These are phyloP conservation scores for Microtus pennsylvanicus DNA, from an alignment of 2,113 vertebrate species.

Conservation along the genomic window DNA sequence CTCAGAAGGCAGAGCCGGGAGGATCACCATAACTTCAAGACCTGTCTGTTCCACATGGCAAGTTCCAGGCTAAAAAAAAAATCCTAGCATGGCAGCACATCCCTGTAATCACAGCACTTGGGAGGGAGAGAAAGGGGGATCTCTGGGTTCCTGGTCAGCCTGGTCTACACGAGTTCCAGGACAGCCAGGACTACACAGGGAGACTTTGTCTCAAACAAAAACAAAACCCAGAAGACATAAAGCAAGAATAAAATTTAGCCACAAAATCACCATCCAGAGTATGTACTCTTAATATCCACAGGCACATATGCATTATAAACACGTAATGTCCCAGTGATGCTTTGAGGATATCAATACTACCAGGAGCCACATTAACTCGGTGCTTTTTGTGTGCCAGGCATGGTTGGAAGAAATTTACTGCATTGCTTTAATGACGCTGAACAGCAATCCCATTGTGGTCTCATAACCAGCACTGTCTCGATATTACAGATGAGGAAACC, in stretches of 20 bases:
- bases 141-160: too few species aligned
- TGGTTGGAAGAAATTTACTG: not conserved
- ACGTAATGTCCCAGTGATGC: not conserved
- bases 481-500: slow-evolving; percentile 32
- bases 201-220: not conserved
- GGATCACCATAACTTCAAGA: not conserved
- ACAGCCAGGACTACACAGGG: not conserved
- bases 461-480: not conserved
- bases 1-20: not conserved
- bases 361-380: slow-evolving; percentile 39
- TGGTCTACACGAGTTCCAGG: not conserved
- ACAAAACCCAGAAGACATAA: slow-evolving; percentile 9
- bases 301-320: not conserved
- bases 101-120: not conserved
- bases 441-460: not conserved
- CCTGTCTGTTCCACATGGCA: not conserved
- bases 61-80: not conserved
- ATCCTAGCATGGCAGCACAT: not conserved
- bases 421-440: slow-evolving; percentile 39
- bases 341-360: slow-evolving; percentile 35
- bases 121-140: not conserved
- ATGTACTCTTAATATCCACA: not conserved
- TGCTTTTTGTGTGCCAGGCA: not conserved
- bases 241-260: slow-evolving; percentile 31
- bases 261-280: slow-evolving; percentile 1